Conservation (phyloP, 1,140 invertebrate genomes). For the Carcinoscorpius rotundicauda region DNA sequence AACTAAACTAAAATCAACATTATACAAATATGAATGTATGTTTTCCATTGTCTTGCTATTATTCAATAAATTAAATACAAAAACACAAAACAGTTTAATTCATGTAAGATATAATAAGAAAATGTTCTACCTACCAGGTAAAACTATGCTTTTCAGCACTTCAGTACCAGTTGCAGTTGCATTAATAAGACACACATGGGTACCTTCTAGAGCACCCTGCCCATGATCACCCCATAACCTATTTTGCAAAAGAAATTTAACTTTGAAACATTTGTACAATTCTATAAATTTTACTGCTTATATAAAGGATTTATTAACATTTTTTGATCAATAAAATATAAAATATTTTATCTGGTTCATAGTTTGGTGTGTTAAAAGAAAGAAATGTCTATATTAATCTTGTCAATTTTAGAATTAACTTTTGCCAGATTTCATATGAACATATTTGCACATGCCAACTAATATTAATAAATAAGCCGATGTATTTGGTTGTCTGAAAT, state of each 20-base stretch:
- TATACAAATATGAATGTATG: no score
- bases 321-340: conserved; percentile 1
- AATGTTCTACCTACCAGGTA: conserved; percentile 54
- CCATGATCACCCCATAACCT: conserved; percentile 97
- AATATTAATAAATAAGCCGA: no score
- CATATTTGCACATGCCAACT: no score
- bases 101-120: conserved; percentile 11
- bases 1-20: no score
- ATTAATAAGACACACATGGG: conserved; percentile 88
- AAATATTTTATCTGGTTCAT: no score
- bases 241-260: conserved; percentile 23
- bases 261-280: conserved; percentile 5
- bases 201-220: conserved; percentile 69
- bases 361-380: no score
- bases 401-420: no score
- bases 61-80: no score
- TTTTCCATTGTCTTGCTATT: no score
- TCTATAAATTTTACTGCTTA: neutral
- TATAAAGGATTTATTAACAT: neutral
- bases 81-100: neutral
- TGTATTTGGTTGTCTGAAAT: no score
- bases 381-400: no score
- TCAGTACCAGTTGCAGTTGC: conserved; percentile 89
- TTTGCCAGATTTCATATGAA: no score
- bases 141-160: conserved; percentile 81